Base-by-base conservation (phyloP, 2,113 vertebrate species). In the Sus scrofa region DNA sequence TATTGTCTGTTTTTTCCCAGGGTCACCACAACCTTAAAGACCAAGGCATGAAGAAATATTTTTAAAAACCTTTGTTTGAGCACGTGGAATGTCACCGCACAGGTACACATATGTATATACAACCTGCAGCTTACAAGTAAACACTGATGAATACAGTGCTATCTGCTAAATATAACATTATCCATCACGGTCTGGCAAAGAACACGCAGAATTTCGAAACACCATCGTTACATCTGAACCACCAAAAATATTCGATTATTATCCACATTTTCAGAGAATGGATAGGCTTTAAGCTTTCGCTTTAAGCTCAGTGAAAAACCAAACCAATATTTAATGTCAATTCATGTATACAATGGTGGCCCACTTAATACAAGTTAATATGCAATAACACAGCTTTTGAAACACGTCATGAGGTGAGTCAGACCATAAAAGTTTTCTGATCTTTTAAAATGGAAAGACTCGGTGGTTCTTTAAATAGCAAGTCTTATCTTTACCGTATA, bases 151-250 rank as follows among this genome's bases (percentile, higher is more conserved):
- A 27, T 34, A 54, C 10, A 65, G 37, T 24, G 86, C 70, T 32
- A 56, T 75, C 93, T n/a, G 44, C 71, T 79, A 92, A 85, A 93
- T 75, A 71, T 16, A 96, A 81, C 22, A 71, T 78, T 83, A 94
- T 52, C 30, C 63, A 86, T 83, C 74, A 50, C 7, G 16, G 56
- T 88, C 74, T 68, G 26, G 62, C 16, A 86, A 88, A 97, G 50
- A 95, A 86, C 22, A 93, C 70, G 96, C 56, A 97, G 44, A 92
- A 74, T 79, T 58, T 85, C 87, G 14, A 89, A 97, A 90, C 65
- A 52, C 19, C 32, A 90, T 86, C 30, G 27, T 86, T 79, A 95
- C 84, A 58, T 91, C 54, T 75, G n/a, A 52, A 67, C 12, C 22
- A 54, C 60, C 39, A 81, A 92, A 89, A 94, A 62, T 60, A 89